Conservation (phyloP, 2,888 invertebrate genomes). For the Hylaea fasciaria region DNA sequence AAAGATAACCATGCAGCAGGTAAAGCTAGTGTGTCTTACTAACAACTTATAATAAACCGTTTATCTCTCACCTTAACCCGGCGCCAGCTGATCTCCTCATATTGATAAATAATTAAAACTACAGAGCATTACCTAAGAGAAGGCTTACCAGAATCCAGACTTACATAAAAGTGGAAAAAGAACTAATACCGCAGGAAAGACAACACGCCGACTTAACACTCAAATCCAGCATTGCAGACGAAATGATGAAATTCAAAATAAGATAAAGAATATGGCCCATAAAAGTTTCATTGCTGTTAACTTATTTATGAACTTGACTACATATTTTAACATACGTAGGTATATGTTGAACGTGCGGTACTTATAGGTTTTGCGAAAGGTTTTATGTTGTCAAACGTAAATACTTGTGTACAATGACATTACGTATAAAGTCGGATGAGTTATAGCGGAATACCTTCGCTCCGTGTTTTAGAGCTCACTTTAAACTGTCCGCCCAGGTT, state of each 20-base stretch:
- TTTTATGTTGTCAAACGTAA: not conserved
- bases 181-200: slow-evolving; percentile 20
- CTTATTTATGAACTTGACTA: slow-evolving; percentile 79
- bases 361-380: slow-evolving; percentile 12
- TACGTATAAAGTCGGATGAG: not conserved
- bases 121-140: too few species aligned
- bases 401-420: not conserved
- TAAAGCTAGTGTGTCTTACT: too few species aligned
- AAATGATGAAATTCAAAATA: slow-evolving; percentile 81
- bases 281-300: slow-evolving; percentile 81
- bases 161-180: slow-evolving; percentile 10
- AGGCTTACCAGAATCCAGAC: not conserved
- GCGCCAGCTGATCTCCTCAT: too few species aligned
- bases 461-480: too few species aligned
- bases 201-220: slow-evolving; percentile 58
- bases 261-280: slow-evolving; percentile 80
- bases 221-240: slow-evolving; percentile 69
- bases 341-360: slow-evolving; percentile 39
- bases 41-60: too few species aligned
- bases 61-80: too few species aligned
- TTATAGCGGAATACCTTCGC: too few species aligned
- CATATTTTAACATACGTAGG: slow-evolving; percentile 74
- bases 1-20: too few species aligned
- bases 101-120: too few species aligned
- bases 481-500: too few species aligned